Evolutionary conservation across 2,113 vertebrate genomes (phyloP).

Genomic region (Hyla sarda): DNA sequence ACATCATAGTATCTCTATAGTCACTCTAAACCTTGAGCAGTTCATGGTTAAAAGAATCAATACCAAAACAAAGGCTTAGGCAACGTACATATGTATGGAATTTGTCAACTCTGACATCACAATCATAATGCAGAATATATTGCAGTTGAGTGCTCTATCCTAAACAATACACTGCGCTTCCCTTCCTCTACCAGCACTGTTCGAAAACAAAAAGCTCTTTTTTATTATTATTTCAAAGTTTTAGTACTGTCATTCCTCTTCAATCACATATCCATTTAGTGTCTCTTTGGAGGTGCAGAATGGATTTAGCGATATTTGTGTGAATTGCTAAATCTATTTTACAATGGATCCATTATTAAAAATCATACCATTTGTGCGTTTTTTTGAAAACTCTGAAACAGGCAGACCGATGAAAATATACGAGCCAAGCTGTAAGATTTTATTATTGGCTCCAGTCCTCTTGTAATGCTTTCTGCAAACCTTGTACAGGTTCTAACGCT

Average conservation of each 20-base stretch:
- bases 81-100: not conserved
- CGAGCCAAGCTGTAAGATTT: slow-evolving; percentile 56
- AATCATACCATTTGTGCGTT: slow-evolving; percentile 60
- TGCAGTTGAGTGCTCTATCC: slow-evolving; percentile 19
- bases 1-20: not conserved
- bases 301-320: slow-evolving; percentile 60
- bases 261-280: slow-evolving; percentile 60
- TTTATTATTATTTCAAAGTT: slow-evolving; percentile 60
- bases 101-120: slow-evolving; percentile 27
- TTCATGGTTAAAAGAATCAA: not conserved
- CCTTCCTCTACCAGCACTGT: not conserved
- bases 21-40: not conserved
- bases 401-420: slow-evolving; percentile 60
- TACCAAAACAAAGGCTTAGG: not conserved
- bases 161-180: slow-evolving; percentile 22
- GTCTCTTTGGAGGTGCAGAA: slow-evolving; percentile 57
- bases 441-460: slow-evolving; percentile 56
- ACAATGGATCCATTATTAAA: slow-evolving; percentile 61
- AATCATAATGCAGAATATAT: not conserved
- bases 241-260: slow-evolving; percentile 59
- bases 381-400: slow-evolving; percentile 58
- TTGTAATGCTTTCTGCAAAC: slow-evolving; percentile 55
- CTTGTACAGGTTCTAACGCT: slow-evolving; percentile 52
- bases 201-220: slow-evolving; percentile 48
- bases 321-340: slow-evolving; percentile 61